Evolutionary conservation across 2,888 invertebrate species (phyloP), one percentile per base, ranked within the genome.

Genomic region (Stenolophus ochropezus): DNA sequence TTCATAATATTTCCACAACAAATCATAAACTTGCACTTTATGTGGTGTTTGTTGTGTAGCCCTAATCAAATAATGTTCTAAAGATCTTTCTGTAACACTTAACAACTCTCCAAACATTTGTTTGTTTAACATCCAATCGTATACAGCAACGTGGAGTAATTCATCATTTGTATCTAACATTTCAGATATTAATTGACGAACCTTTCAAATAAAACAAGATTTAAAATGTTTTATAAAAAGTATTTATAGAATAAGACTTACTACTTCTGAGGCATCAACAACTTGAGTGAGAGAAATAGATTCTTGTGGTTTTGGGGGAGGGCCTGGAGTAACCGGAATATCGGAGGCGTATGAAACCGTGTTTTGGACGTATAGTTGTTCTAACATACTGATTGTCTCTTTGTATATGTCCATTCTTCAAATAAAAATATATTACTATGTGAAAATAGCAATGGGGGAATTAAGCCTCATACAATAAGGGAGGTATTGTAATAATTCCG

Each of bases 1-100:
- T 89, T 99, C 98, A 86, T 98, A 97, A 88, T 96, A 98, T 89
- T 97, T 97, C 98, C 99, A 99, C 80, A 99, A 90, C 84, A 99
- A 90, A 88, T 98, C 97, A 84, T 95, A 91, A 20, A 94, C 89
- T 47, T 91, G 90, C 0, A 92, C 88, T 84, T 92, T 89, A 69
- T 94, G 91, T 5, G 93, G 92, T 87, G 91, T 90, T 80, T 90
- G 90, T 83, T 89, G 91, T 71, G 91, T 92, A 76, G 89, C 92
- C 89, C 91, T 90, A 74, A 91, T 92, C 58, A 97, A 90, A 89
- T 95, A 97, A 23, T 93, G 91, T 88, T 97, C 96, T 61, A 97
- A 90, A 6, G 94, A 95, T 1, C 94, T 91, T 51, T 93, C 92
- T 8, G 93, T 92, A 0, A 94, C 90, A 65, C 92, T 91, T 71